phyloP scores from a whole-genome alignment of 2,797 vertebrate genomes.

The Pangasius larnaudii region DNA sequence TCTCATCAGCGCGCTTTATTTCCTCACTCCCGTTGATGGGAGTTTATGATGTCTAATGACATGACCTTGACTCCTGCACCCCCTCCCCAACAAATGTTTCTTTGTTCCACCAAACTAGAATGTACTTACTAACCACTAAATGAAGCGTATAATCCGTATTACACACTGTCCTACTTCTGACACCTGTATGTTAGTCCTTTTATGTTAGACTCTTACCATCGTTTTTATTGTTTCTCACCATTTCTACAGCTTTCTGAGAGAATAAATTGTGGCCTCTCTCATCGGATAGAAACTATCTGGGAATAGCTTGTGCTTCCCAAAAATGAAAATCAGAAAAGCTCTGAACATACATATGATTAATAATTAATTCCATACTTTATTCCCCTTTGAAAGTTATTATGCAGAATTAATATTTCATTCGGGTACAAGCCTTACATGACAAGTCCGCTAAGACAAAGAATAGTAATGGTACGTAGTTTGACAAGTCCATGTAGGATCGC shows the following conservation, averaged over 20 bases:
- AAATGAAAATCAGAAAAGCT: slow-evolving; percentile 70
- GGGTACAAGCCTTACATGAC: slow-evolving; percentile 80
- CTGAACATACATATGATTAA: slow-evolving; percentile 84
- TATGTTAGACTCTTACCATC: not conserved
- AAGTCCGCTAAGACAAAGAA: slow-evolving; percentile 80
- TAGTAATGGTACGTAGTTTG: slow-evolving; percentile 77
- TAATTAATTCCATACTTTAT: slow-evolving; percentile 82
- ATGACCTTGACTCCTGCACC: slow-evolving; percentile 66
- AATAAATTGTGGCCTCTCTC: slow-evolving; percentile 63
- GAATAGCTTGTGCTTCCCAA: slow-evolving; percentile 73
- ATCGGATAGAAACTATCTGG: slow-evolving; percentile 76
- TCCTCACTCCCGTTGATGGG: slow-evolving; percentile 70
- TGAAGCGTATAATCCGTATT: slow-evolving; percentile 57
- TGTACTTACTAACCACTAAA: slow-evolving; percentile 54
- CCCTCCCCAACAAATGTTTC: slow-evolving; percentile 56
- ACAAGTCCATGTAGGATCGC: slow-evolving; percentile 76
- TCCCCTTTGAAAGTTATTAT: slow-evolving; percentile 84
- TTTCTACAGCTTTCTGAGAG: slow-evolving; percentile 4
- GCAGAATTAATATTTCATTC: slow-evolving; percentile 83
- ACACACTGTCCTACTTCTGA: slow-evolving; percentile 48
- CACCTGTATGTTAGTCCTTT: slow-evolving; percentile 50
- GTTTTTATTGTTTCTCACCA: not conserved
- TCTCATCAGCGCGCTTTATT: slow-evolving; percentile 73
- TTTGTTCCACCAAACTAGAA: slow-evolving; percentile 60
- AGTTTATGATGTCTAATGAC: slow-evolving; percentile 71